Evolutionary conservation across 2,888 invertebrate species (phyloP).

Genomic region (Lithodes maja): DNA sequence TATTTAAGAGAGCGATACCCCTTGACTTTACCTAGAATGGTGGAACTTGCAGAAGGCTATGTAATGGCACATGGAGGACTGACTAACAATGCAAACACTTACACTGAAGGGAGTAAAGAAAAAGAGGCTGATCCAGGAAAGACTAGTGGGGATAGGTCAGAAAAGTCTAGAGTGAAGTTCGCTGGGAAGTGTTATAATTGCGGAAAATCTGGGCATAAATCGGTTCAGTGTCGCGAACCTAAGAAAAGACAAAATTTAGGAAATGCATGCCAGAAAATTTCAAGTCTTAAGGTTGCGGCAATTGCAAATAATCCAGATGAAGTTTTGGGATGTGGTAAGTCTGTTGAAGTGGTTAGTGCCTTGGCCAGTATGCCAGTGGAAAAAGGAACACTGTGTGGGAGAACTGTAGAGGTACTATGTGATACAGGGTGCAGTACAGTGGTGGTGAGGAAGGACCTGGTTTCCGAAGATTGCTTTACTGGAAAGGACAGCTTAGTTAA

Average conservation of each 20-base stretch:
- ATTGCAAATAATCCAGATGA: background rate
- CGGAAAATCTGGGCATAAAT: background rate
- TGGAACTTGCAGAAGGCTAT: background rate
- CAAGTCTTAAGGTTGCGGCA: background rate
- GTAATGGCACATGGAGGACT: background rate
- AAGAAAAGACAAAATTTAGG: background rate
- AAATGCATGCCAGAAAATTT: background rate
- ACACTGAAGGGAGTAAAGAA: background rate
- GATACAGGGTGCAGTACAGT: background rate
- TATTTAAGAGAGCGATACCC: background rate
- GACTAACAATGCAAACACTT: background rate
- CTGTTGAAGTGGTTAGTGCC: background rate
- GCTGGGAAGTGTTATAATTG: background rate
- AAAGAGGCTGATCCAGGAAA: background rate
- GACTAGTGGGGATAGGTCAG: background rate
- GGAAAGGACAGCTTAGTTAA: background rate
- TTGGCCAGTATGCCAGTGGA: background rate
- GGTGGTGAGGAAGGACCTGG: background rate
- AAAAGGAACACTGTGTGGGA: background rate
- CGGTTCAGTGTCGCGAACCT: background rate
- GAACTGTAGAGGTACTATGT: background rate
- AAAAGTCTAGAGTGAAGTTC: background rate
- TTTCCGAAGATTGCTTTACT: background rate
- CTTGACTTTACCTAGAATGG: background rate
- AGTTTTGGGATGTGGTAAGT: background rate